Base-by-base conservation (phyloP, 2,888 invertebrate species). In the Labia minor region DNA sequence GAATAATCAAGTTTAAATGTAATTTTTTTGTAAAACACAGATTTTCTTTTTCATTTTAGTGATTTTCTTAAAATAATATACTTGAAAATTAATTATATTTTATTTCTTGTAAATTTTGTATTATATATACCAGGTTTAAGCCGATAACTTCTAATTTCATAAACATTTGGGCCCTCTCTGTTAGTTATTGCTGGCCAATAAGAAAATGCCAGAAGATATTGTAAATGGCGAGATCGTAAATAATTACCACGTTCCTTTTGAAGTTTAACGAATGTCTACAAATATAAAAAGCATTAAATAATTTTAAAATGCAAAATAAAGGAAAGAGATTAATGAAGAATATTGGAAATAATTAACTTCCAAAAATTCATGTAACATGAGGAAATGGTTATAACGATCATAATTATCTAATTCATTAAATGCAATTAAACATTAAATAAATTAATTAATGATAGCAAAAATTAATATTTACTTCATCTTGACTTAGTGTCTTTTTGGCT, bases 201-300 rank as follows among this genome's bases (percentile, higher is more conserved):
- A 78, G 95, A 96, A 79, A 99, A 99, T 20, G 95, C 89, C 70
- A 98, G 81, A 69, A 98, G 81, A 77, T 97, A 95, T 78, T 97
- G 96, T 74, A 94, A 83, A 76, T 93, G 92, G 67, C 97, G 85
- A 0, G 92, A 91, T 68, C 95, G 83, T 65, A 96, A 83, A 72
- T 85, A 85, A 74, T 84, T 86, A 1, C 89, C 88, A 70, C 90
- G 86, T 75, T 92, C 92, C 68, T 85, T 85, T 74, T 87, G 83
- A 69, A 94, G 78, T 65, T 83, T 81, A 70, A 85, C 79, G 75
- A 87, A 90, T 71, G 88, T 88, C 90, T 90, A 73, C 62, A 75
- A 75, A 70, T 67, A 69, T 65, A 65, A n/a, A n/a, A n/a, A n/a
- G n/a, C n/a, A n/a, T n/a, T n/a, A n/a, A n/a, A n/a, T n/a, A n/a